A percentile compares a stretch with the other conserved stretches of the same genome.
phyloP scores from a whole-genome alignment of 2,113 vertebrate genomes.

The Tetrax tetrax region DNA sequence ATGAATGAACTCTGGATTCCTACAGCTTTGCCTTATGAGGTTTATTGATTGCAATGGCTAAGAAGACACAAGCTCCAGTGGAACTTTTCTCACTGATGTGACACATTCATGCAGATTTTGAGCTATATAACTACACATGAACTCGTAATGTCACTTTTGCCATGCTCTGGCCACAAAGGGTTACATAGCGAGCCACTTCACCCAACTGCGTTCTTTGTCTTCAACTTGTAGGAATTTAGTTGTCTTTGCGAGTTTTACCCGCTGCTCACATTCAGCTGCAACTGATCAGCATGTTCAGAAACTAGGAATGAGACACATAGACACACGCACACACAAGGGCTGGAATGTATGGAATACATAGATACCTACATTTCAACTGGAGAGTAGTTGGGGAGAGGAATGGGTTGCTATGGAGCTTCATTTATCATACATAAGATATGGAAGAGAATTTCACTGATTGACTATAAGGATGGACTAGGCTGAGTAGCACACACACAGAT shows the following conservation, averaged over 20 bases:
- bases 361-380: background rate
- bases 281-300: background rate
- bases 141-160: background rate
- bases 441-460: background rate
- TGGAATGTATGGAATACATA: background rate
- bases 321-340: background rate
- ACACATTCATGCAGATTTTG: background rate
- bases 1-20: background rate
- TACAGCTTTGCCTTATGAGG: background rate
- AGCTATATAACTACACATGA: background rate
- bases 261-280: background rate
- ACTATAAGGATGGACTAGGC: background rate
- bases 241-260: background rate
- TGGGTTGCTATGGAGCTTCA: background rate
- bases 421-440: background rate
- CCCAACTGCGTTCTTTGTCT: background rate
- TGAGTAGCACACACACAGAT: background rate
- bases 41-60: background rate
- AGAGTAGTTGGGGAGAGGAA: background rate
- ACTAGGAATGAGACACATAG: rapidly evolving
- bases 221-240: background rate
- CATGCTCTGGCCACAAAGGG: background rate
- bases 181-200: rapidly evolving
- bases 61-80: background rate
- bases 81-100: background rate